Percentiles rank a stretch among this genome's conserved stretches.
Conservation (phyloP, 2,888 invertebrate genomes). For the Psylliodes chrysocephalus region DNA sequence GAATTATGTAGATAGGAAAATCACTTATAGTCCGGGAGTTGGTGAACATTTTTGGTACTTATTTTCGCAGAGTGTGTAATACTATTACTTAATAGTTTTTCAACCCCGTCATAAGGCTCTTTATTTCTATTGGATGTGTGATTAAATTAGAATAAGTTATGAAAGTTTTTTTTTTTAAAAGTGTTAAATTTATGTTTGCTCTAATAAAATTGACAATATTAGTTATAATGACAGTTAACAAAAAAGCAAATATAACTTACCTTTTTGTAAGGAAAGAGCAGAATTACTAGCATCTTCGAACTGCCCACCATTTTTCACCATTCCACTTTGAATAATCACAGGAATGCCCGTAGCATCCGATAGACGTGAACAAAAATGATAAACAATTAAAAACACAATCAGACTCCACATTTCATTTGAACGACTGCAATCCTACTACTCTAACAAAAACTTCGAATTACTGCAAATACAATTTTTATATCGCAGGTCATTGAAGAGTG, state of each 20-base stretch:
- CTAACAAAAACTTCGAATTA: not conserved
- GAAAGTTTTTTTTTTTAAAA: too few species aligned
- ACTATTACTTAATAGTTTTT: too few species aligned
- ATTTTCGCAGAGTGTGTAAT: too few species aligned
- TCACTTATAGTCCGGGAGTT: too few species aligned
- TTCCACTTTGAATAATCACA: not conserved
- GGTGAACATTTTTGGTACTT: too few species aligned
- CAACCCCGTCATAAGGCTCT: too few species aligned
- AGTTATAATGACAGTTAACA: too few species aligned
- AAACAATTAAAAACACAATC: not conserved
- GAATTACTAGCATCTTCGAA: not conserved
- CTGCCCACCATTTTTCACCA: not conserved
- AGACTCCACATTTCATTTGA: constrained; percentile 6
- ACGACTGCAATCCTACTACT: not conserved
- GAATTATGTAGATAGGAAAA: too few species aligned
- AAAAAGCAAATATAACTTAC: constrained; percentile 5
- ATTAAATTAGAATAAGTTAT: too few species aligned
- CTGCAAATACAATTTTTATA: constrained; percentile 9
- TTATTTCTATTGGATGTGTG: too few species aligned
- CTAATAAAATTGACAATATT: too few species aligned
- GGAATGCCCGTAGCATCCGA: not conserved
- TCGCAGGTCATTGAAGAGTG: constrained; percentile 20
- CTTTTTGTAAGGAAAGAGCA: not conserved
- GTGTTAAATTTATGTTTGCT: too few species aligned
- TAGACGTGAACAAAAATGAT: not conserved